Conservation (phyloP, 2,888 invertebrate species). For the Harpagoxenus sublaevis region DNA sequence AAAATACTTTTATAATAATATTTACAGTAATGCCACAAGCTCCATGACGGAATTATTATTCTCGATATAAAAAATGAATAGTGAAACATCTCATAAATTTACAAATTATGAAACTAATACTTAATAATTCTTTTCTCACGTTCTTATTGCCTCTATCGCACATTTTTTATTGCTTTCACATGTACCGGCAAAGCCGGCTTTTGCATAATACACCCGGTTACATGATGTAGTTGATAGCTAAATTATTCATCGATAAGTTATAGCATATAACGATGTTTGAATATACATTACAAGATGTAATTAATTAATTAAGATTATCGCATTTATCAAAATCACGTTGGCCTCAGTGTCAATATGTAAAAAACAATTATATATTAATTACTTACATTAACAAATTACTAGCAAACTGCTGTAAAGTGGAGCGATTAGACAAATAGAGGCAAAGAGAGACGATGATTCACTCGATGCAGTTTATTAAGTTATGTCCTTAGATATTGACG, state of each 20-base stretch:
- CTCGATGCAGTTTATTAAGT: constrained; percentile 70
- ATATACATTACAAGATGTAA: neutral
- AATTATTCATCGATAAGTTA: neutral
- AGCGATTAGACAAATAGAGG: constrained; percentile 74
- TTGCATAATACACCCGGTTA: neutral
- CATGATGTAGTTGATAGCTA: neutral
- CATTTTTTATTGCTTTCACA: neutral
- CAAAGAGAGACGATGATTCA: constrained; percentile 65
- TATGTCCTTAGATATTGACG: constrained; percentile 57
- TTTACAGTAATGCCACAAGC: neutral
- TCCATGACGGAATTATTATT: neutral
- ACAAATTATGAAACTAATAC: neutral
- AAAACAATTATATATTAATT: constrained; percentile 41
- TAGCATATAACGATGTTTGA: constrained; percentile 1
- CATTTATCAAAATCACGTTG: neutral
- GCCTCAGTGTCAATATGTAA: neutral
- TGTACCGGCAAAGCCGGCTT: neutral
- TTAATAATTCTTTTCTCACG: neutral
- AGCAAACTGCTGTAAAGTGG: constrained; percentile 69
- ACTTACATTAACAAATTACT: constrained; percentile 63
- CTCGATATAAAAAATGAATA: neutral
- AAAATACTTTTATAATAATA: neutral
- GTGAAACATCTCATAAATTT: neutral
- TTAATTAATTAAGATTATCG: constrained; percentile 28
- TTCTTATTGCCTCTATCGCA: neutral